A percentile compares a stretch with the other conserved stretches of the same genome.
These are phyloP conservation scores for Drosophila koepferae DNA, from an alignment of 2,888 invertebrate genomes.

Conservation along the genomic window DNA sequence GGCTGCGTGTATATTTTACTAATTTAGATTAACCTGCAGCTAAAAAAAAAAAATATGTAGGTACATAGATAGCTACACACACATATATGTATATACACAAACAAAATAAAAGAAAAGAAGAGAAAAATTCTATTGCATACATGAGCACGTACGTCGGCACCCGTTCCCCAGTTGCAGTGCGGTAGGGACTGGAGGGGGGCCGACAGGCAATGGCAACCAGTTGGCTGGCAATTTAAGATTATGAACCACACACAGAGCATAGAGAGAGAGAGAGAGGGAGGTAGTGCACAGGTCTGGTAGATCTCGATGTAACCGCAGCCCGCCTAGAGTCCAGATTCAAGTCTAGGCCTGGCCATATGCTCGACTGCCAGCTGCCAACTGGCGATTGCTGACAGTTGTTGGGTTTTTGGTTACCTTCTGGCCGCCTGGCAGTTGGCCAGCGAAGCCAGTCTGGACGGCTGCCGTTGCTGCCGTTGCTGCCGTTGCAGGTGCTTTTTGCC, in stretches of 20 bases:
- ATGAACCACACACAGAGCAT: slow-evolving; percentile 71
- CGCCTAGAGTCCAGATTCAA: slow-evolving; percentile 45
- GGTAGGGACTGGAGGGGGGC: neutral
- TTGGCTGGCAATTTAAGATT: slow-evolving; percentile 75
- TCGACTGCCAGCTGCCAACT: slow-evolving; percentile 10
- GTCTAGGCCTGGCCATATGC: slow-evolving; percentile 50
- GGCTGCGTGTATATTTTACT: slow-evolving; percentile 75
- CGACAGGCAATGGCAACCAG: slow-evolving; percentile 27
- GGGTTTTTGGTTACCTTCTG: slow-evolving; percentile 50
- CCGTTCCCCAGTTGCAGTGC: neutral
- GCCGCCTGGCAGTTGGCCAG: slow-evolving; percentile 52
- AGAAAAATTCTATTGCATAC: slow-evolving; percentile 74
- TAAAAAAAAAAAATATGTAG: slow-evolving; percentile 7
- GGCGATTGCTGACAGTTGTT: slow-evolving; percentile 45
- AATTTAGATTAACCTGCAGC: slow-evolving; percentile 83
- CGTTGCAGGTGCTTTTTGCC: slow-evolving; percentile 42
- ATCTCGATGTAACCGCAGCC: slow-evolving; percentile 3
- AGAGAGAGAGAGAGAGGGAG: neutral
- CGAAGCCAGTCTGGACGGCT: slow-evolving; percentile 25
- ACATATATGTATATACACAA: neutral
- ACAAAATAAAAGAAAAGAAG: slow-evolving; percentile 5
- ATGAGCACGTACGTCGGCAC: slow-evolving; percentile 70
- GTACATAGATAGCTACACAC: neutral
- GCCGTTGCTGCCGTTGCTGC: neutral
- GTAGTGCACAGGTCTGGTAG: neutral